A percentile compares a stretch with the other conserved stretches of the same genome.
Evolutionary conservation across 2,888 invertebrate genomes (phyloP).

Genomic region (Pollenia angustigena): DNA sequence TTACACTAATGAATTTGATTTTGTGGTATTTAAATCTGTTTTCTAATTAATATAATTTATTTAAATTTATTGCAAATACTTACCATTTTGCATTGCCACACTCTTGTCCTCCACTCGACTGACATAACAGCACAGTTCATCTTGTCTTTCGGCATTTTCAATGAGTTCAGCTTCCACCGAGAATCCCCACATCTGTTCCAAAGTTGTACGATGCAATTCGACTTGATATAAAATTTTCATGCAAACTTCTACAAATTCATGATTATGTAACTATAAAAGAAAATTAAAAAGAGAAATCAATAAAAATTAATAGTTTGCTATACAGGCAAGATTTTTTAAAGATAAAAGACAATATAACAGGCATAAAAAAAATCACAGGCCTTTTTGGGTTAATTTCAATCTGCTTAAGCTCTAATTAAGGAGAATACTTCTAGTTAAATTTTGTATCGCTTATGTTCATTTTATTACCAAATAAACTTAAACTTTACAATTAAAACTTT

Average conservation of each 20-base stretch:
- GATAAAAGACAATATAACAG: too few relatives aligned
- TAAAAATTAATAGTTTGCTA: background rate
- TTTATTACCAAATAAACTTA: too few relatives aligned
- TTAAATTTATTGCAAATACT: constrained; percentile 78
- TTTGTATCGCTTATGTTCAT: too few relatives aligned
- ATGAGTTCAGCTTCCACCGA: constrained; percentile 98
- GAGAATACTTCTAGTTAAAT: too few relatives aligned
- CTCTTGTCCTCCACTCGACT: constrained; percentile 98
- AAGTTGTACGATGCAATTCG: constrained; percentile 93
- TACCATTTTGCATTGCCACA: constrained; percentile 98
- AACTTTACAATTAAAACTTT: too few relatives aligned
- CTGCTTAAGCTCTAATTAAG: too few relatives aligned
- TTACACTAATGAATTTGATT: background rate
- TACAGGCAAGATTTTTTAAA: background rate
- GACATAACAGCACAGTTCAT: constrained; percentile 98
- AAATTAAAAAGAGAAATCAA: constrained; percentile 50
- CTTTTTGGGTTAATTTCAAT: too few relatives aligned
- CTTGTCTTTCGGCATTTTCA: constrained; percentile 97
- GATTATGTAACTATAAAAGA: constrained; percentile 91
- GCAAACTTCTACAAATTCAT: constrained; percentile 97
- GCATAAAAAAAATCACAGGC: too few relatives aligned
- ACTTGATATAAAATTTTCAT: constrained; percentile 98
- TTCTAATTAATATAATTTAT: background rate
- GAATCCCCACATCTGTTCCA: constrained; percentile 99
- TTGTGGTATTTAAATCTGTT: background rate